Evolutionary conservation across 2,113 vertebrate genomes (phyloP).

Genomic region (Anolis sagrei): DNA sequence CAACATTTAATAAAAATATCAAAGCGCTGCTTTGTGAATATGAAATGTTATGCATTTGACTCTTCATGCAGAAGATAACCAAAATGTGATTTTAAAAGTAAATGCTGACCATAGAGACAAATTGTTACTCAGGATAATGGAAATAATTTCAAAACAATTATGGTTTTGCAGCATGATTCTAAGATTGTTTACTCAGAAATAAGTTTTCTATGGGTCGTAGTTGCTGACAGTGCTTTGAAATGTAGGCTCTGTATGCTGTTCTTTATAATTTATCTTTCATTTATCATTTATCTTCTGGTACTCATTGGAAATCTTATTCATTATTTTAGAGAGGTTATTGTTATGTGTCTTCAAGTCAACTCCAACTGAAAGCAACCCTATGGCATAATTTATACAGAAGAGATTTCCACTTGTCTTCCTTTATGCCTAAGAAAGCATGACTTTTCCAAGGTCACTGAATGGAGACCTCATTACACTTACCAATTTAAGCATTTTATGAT

Average conservation of each 20-base stretch:
- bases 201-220: too few relatives aligned
- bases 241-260: not conserved
- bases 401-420: too few relatives aligned
- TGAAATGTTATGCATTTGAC: conserved; percentile 8
- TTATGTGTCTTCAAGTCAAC: too few relatives aligned
- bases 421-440: not conserved
- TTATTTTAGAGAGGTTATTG: not conserved
- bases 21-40: conserved; percentile 8
- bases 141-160: not conserved
- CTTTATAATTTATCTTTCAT: not conserved
- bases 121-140: not conserved
- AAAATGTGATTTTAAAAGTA: conserved; percentile 2
- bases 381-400: too few relatives aligned
- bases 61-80: not conserved
- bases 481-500: too few relatives aligned
- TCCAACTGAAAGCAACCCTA: too few relatives aligned
- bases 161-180: not conserved
- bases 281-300: not conserved
- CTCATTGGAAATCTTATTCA: not conserved
- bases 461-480: too few relatives aligned
- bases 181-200: not conserved
- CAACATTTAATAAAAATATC: conserved; percentile 15
- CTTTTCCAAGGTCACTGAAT: not conserved
- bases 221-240: not conserved
- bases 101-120: not conserved